Evolutionary conservation across 2,888 invertebrate species (phyloP).

Genomic region (Cheilosia urbana): DNA sequence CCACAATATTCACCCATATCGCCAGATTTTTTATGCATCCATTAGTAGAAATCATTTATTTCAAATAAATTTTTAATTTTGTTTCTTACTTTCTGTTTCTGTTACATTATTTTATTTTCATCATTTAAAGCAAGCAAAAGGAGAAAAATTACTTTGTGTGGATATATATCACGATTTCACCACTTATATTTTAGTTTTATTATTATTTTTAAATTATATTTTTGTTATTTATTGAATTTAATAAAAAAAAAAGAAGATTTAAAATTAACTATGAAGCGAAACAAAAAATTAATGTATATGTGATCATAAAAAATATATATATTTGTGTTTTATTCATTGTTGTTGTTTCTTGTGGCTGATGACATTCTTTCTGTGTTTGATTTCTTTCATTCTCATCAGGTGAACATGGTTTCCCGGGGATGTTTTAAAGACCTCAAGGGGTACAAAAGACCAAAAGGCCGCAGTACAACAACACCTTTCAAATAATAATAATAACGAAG

Average conservation of each 20-base stretch:
- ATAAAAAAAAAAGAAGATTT: conserved; percentile 78
- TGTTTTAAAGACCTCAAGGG: no score
- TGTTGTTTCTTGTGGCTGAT: conserved; percentile 16
- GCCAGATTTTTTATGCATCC: conserved; percentile 34
- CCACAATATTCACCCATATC: conserved; percentile 44
- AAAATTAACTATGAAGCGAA: conserved; percentile 70
- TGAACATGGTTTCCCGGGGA: background rate
- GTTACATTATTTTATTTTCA: conserved; percentile 55
- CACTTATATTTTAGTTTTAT: conserved; percentile 74
- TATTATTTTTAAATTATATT: conserved; percentile 77
- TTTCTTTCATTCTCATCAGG: background rate
- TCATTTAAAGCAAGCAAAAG: conserved; percentile 46
- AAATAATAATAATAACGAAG: no score
- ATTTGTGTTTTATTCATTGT: conserved; percentile 53
- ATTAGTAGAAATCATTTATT: conserved; percentile 40
- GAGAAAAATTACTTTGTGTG: conserved; percentile 60
- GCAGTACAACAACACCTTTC: no score
- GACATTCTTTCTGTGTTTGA: background rate
- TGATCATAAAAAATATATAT: conserved; percentile 80
- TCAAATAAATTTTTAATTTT: conserved; percentile 41
- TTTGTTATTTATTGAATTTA: conserved; percentile 79
- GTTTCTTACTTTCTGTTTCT: conserved; percentile 45
- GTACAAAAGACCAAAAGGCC: no score
- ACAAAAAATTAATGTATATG: conserved; percentile 80
- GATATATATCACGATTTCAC: conserved; percentile 72